Evolutionary conservation across 2,113 vertebrate genomes (phyloP), one percentile per base, ranked within the genome.

Genomic region (Rhea americana): DNA sequence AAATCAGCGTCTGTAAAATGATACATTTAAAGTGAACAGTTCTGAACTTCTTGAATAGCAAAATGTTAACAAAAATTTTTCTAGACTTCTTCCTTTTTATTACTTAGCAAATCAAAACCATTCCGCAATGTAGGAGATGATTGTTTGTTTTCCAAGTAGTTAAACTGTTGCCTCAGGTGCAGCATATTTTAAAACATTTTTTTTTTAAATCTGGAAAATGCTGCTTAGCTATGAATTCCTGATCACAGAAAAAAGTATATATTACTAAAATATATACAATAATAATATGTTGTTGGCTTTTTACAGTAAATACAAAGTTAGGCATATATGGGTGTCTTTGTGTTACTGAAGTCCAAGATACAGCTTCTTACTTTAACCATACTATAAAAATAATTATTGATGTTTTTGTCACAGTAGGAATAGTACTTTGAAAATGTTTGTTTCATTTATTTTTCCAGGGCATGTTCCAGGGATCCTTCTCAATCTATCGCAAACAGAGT

Each of bases 401-500:
- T 3, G 10, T 18, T 30, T 74, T 78, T 4, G 2, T 75, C 30
- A 70, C 43, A 7, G 48, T 30, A 76, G 28, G n/a, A 93, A 70
- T 4, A 68, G 53, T 26, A 17, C 39, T 28, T 73, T 85, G 37
- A 91, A 68, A 75, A 55, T 12, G 5, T 28, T 80, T 56, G 5
- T 28, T 80, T 56, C 2, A 17, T 70, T 97, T 91, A 48, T 83
- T 18, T 92, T 94, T 94, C 71, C 93, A 99, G 99, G 89, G 78
- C 97, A 5, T 99, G 99, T 96, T 97, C 98, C 92, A 98, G 98
- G 96, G 98, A 99, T 97, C 99, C 99, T 82, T 98, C 98, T 79
- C 97, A 98, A 61, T 92, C 98, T 68, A 99, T 99, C 96, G 96
- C 96, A 59, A 96, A 91, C 83, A 98, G 99, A 96, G 91, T 99